Evolutionary conservation across 2,888 invertebrate species (phyloP), one percentile per base, ranked within the genome.

Genomic region (Rapana venosa): DNA sequence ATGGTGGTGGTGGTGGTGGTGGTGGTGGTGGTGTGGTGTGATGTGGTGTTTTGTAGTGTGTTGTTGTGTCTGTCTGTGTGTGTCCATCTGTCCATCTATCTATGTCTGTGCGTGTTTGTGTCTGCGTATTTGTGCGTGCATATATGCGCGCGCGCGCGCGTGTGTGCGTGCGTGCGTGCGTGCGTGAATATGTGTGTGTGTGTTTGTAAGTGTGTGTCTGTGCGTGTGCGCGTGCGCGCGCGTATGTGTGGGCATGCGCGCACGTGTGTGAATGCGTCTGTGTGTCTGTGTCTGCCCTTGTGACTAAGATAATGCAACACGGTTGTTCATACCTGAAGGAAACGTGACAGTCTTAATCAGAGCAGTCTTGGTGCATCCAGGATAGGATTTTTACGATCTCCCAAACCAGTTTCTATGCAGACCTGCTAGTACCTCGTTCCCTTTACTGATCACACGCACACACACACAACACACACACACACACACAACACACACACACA

Each of bases 111-210:
- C 26, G 70, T 22, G 70, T 22, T 22, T 5, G 70, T 70, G 70
- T 70, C n/a, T n/a, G 70, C 22, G 70, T 70, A 5, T 70, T 13
- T 70, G 70, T 70, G 70, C 22, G 56, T 87, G n/a, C 61, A 87
- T 87, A 32, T 87, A 61, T 87, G 61, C 61, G 61, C 61, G 61
- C 61, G 61, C 61, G 61, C 61, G 30, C n/a, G 22, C 61, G 61
- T 61, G 61, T 87, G 30, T 87, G 32, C 61, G 30, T 87, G 32
- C 36, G 15, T 87, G 61, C 61, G 61, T 87, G 61, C 36, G 61
- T 87, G 36, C 30, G 61, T 61, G 61, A n/a, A 32, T 61, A 32
- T 87, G 30, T 87, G 61, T 87, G 61, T 87, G 61, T 87, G 15
- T 70, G 26, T 17, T 5, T 17, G 22, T 70, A 17, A 5, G 5